Conservation (phyloP, 2,113 vertebrate species). For the Arenaria interpres region DNA sequence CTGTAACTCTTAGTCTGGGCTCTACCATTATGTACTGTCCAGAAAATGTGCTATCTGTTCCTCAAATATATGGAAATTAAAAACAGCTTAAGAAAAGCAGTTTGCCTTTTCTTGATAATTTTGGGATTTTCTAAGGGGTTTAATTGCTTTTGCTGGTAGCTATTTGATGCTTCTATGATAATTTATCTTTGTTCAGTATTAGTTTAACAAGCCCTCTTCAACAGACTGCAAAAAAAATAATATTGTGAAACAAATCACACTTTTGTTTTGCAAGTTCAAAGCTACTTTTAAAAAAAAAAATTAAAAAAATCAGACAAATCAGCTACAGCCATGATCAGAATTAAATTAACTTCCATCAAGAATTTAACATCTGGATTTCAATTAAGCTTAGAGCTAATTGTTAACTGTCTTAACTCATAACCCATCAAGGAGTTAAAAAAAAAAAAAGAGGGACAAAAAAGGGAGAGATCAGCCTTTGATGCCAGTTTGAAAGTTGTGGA, state of each 20-base stretch:
- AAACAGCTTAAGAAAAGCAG: neutral
- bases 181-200: constrained; percentile 16
- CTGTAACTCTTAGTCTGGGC: neutral
- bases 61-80: neutral
- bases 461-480: constrained; percentile 57
- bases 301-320: no score
- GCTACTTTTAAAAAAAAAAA: neutral
- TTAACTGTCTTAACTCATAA: constrained; percentile 62
- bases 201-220: constrained; percentile 23
- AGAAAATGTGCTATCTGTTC: neutral
- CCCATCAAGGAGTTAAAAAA: constrained; percentile 50
- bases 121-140: neutral
- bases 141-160: constrained; percentile 33
- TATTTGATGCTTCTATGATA: neutral
- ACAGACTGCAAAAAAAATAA: neutral
- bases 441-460: neutral
- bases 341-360: neutral
- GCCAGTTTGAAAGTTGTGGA: constrained; percentile 49
- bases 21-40: neutral
- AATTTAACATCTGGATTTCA: constrained; percentile 69
- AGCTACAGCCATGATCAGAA: no score
- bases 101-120: neutral
- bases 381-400: constrained; percentile 71
- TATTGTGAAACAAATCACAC: constrained; percentile 37
- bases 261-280: constrained; percentile 41